Evolutionary conservation across 2,888 invertebrate species (phyloP).

Genomic region (Cyaniris semiargus): DNA sequence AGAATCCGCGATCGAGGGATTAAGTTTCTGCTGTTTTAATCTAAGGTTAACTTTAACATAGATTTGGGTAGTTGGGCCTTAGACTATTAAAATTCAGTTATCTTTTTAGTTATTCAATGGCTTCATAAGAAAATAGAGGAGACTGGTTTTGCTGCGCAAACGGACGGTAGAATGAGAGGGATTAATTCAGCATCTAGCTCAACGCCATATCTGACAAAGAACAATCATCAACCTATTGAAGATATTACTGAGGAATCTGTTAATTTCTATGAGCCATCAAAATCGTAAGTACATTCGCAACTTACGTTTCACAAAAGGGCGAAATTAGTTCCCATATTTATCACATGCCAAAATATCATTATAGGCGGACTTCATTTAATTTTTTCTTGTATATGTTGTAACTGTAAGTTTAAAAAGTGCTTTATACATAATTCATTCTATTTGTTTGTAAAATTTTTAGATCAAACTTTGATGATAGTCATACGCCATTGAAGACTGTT

Average conservation of each 20-base stretch:
- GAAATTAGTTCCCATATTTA: no score
- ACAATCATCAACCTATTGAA: constrained; percentile 52
- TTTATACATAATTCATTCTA: neutral
- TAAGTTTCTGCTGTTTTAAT: no score
- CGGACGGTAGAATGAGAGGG: constrained; percentile 46
- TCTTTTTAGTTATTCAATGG: constrained; percentile 71
- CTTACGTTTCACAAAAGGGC: no score
- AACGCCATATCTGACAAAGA: constrained; percentile 61
- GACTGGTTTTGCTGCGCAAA: constrained; percentile 46
- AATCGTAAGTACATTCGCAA: constrained; percentile 54
- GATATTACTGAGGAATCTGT: constrained; percentile 68
- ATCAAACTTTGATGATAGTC: constrained; percentile 64
- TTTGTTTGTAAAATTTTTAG: constrained; percentile 45
- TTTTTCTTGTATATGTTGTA: no score
- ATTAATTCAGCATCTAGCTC: constrained; percentile 57
- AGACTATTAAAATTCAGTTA: neutral
- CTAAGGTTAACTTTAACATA: neutral
- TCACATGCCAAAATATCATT: no score
- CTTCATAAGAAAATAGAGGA: constrained; percentile 74
- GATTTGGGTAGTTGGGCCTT: neutral
- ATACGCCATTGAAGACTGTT: constrained; percentile 48
- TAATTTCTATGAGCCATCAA: constrained; percentile 70
- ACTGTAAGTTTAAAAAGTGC: no score
- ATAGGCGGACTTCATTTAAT: no score
- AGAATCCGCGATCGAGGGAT: no score